Base-by-base conservation (phyloP, 2,113 vertebrate species). In the zebrafish (Danio rerio) region DNA sequence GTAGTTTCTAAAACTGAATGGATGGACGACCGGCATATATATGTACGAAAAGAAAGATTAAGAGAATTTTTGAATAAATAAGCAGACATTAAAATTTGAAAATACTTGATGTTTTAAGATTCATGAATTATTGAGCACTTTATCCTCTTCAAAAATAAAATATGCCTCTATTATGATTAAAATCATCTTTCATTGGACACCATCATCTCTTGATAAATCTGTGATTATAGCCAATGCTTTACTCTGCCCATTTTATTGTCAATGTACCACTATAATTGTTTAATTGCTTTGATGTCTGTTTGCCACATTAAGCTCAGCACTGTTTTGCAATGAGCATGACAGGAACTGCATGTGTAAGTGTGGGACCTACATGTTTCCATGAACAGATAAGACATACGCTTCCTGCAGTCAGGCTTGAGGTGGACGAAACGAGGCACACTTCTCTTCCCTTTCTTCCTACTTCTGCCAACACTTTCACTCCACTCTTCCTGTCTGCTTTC, bases 391-490 rank as follows among this genome's bases (percentile, higher is more conserved):
- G 2, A n/a, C n/a, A 20, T 20, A 43, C 42, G 12, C 11, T 59
- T 59, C 72, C 40, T 20, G 42, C 40, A 75, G 31, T 73, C 71
- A 73, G 72, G 53, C 55, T 52, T 71, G 42, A 68, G 16, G 20
- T 52, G 20, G 20, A 21, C 20, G 47, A 71, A 71, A 71, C 52
- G 7, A 20, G 11, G 20, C 6, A 6, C 13, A 21, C 16, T 43
- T 56, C 21, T 87, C 85, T 87, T 88, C 79, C 80, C 81, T 63
- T 42, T 84, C 83, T 59, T 5, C 86, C 85, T 81, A 86, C 86
- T 73, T 83, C 83, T 49, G 20, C 70, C 66, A 56, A 43, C 53
- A 59, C 31, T 31, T 75, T 58, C 50, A 47, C 61, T 65, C 40
- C 56, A 16, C 56, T 61, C 63, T 49, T 66, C 69, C 71, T 18